Conservation (phyloP, 2,888 invertebrate genomes). For the Teleiodes luculella region DNA sequence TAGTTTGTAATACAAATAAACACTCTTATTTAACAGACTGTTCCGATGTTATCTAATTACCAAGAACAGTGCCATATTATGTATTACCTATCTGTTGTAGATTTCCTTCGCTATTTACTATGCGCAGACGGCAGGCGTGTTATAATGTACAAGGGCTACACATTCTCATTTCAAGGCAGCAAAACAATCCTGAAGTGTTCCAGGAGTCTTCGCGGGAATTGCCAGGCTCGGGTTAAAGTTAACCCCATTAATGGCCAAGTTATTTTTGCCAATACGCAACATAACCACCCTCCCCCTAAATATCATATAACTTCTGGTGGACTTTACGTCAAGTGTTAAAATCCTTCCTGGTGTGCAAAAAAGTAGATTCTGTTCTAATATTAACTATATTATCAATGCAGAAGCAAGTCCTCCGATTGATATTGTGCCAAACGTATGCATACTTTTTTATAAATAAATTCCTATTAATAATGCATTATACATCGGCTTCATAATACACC, state of each 20-base stretch:
- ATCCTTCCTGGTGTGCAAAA: too few species aligned
- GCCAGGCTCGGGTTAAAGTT: slow-evolving; percentile 27
- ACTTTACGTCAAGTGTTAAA: slow-evolving; percentile 14
- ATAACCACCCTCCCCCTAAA: slow-evolving; percentile 30
- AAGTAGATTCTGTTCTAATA: too few species aligned
- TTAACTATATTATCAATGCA: too few species aligned
- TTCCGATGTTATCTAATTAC: not conserved
- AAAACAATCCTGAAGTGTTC: slow-evolving; percentile 19
- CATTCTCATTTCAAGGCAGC: slow-evolving; percentile 15
- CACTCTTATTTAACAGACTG: not conserved
- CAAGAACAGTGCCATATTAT: not conserved
- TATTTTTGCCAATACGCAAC: slow-evolving; percentile 19
- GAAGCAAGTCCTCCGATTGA: too few species aligned
- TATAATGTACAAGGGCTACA: slow-evolving; percentile 21
- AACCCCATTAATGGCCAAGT: slow-evolving; percentile 27
- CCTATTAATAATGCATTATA: too few species aligned
- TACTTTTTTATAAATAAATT: too few species aligned
- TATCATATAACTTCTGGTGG: slow-evolving; percentile 23
- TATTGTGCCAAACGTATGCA: too few species aligned
- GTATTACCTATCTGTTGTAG: not conserved
- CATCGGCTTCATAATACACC: too few species aligned
- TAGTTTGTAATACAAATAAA: too few species aligned
- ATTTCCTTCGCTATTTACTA: not conserved
- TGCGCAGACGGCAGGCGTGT: slow-evolving; percentile 12
- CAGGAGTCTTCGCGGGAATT: slow-evolving; percentile 12